Percentiles rank a stretch among this genome's conserved stretches.
These are phyloP conservation scores for Guaruba guarouba DNA, from an alignment of 2,113 vertebrate genomes.

Conservation along the genomic window DNA sequence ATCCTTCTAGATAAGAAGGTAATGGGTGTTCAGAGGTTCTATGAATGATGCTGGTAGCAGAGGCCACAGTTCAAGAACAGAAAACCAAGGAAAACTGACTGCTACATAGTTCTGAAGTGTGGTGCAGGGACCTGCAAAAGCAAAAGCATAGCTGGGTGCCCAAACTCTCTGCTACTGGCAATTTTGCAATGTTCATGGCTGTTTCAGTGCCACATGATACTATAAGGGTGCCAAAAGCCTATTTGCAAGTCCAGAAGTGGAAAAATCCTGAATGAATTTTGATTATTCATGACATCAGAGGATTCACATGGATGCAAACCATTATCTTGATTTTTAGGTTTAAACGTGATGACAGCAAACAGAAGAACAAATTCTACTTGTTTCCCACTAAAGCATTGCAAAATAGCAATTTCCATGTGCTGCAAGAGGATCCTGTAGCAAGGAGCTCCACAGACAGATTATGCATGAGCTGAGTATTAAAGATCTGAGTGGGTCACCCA, in stretches of 20 bases:
- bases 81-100: neutral
- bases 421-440: neutral
- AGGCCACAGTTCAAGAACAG: neutral
- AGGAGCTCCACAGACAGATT: neutral
- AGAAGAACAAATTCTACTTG: neutral
- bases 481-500: neutral
- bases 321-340: neutral
- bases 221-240: neutral
- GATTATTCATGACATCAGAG: neutral
- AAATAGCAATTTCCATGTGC: neutral
- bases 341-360: neutral
- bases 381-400: neutral
- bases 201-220: neutral
- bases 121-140: neutral
- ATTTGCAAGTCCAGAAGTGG: neutral
- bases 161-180: neutral
- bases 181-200: neutral
- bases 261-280: neutral
- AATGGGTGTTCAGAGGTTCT: neutral
- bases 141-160: neutral
- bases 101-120: neutral
- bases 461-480: neutral
- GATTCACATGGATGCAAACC: fast-evolving
- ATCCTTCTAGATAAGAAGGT: neutral
- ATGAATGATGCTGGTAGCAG: neutral